These are phyloP conservation scores for Hippoglossus hippoglossus DNA, from an alignment of 2,797 vertebrate species.

Conservation along the genomic window DNA sequence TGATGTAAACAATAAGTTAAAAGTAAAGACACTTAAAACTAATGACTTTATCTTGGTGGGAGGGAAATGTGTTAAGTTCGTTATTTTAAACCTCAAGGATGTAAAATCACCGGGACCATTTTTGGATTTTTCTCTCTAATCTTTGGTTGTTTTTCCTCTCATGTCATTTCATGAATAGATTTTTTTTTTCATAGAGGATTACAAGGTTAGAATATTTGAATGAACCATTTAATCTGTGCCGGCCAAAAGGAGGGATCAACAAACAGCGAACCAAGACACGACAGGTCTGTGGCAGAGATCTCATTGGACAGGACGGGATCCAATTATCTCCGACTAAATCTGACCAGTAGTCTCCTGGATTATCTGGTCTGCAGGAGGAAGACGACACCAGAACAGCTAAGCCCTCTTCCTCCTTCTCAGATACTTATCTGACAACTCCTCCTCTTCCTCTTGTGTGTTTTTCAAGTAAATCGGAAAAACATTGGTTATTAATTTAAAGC, in stretches of 20 bases:
- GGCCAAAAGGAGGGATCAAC: constrained; percentile 45
- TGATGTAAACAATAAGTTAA: not conserved
- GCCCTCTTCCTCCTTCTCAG: constrained; percentile 19
- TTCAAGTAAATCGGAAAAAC: too few relatives aligned
- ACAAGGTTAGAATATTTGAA: constrained; percentile 55
- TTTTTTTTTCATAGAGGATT: constrained; percentile 37
- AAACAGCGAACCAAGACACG: constrained; percentile 40
- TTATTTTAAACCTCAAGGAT: too few relatives aligned
- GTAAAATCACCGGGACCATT: not conserved
- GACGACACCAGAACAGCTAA: constrained; percentile 27
- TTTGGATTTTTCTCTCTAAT: not conserved
- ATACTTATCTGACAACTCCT: not conserved
- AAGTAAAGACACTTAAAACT: too few relatives aligned
- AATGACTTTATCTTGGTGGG: too few relatives aligned
- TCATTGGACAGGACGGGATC: constrained; percentile 63
- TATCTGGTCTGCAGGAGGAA: constrained; percentile 39
- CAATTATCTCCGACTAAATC: constrained; percentile 72
- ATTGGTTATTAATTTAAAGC: too few relatives aligned
- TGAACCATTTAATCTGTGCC: constrained; percentile 55
- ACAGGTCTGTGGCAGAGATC: constrained; percentile 26
- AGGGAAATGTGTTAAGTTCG: too few relatives aligned
- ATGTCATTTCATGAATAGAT: constrained; percentile 9
- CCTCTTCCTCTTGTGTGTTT: too few relatives aligned
- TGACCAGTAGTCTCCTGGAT: constrained; percentile 57
- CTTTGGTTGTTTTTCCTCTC: not conserved